These are phyloP conservation scores for Plusia festucae DNA, from an alignment of 2,888 invertebrate species.

Conservation along the genomic window DNA sequence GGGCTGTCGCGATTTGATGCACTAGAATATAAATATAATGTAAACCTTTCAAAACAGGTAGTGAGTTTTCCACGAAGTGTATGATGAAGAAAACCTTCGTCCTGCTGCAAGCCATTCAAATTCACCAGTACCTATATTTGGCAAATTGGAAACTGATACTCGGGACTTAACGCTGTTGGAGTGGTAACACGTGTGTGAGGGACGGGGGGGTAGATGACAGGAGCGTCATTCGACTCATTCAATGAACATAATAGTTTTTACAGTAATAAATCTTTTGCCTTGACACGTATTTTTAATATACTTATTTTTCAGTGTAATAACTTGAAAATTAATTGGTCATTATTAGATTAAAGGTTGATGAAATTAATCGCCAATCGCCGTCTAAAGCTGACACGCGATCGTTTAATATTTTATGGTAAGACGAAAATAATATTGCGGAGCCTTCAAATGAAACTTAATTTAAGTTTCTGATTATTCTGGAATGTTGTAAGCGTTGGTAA, in stretches of 20 bases:
- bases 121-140: too few relatives aligned
- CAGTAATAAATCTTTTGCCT: background rate
- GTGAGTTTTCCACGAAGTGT: too few relatives aligned
- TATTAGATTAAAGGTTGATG: background rate
- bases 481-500: background rate
- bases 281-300: background rate
- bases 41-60: too few relatives aligned
- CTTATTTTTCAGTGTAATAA: background rate
- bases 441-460: background rate
- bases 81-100: too few relatives aligned
- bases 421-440: background rate
- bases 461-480: too few relatives aligned
- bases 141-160: too few relatives aligned
- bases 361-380: background rate
- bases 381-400: background rate
- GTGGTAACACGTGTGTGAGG: too few relatives aligned
- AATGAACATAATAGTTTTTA: too few relatives aligned
- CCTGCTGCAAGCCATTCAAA: too few relatives aligned
- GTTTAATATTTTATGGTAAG: background rate
- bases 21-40: background rate
- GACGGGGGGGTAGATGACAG: too few relatives aligned
- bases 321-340: background rate
- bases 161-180: too few relatives aligned
- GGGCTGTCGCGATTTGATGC: conserved; percentile 17
- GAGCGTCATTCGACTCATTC: too few relatives aligned